Conservation (phyloP, 1,140 invertebrate species). For the Drosophila equinoxialis region DNA sequence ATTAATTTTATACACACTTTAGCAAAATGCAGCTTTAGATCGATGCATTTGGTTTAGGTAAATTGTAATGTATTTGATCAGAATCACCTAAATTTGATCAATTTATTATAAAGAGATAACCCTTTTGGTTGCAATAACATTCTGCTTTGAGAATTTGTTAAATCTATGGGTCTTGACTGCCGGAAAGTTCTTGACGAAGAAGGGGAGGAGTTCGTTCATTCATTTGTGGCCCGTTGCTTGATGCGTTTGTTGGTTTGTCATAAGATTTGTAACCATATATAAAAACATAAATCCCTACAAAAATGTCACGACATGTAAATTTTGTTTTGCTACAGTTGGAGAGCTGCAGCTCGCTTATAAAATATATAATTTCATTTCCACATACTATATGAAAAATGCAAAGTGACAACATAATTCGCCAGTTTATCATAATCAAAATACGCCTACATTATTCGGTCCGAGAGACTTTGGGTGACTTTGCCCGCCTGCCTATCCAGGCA, state of each 20-base stretch:
- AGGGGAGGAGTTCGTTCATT: slow-evolving; percentile 26
- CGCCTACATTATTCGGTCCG: slow-evolving; percentile 71
- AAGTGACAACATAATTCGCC: slow-evolving; percentile 83
- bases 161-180: not conserved
- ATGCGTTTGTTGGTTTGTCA: slow-evolving; percentile 3
- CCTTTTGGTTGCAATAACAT: too few species aligned
- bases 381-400: slow-evolving; percentile 78
- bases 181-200: slow-evolving; percentile 38
- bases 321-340: slow-evolving; percentile 36
- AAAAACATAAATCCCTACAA: slow-evolving; percentile 73
- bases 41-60: too few species aligned
- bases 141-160: too few species aligned
- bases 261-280: slow-evolving; percentile 5
- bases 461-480: slow-evolving; percentile 34
- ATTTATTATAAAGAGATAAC: too few species aligned
- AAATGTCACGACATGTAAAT: slow-evolving; percentile 72
- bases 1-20: too few species aligned
- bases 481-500: not conserved
- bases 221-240: not conserved
- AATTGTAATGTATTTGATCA: too few species aligned
- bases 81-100: too few species aligned
- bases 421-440: slow-evolving; percentile 83
- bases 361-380: slow-evolving; percentile 78
- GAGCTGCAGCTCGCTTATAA: slow-evolving; percentile 61
- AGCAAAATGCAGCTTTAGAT: too few species aligned